Conservation (phyloP, 2,888 invertebrate species). For the Cephus spinipes region DNA sequence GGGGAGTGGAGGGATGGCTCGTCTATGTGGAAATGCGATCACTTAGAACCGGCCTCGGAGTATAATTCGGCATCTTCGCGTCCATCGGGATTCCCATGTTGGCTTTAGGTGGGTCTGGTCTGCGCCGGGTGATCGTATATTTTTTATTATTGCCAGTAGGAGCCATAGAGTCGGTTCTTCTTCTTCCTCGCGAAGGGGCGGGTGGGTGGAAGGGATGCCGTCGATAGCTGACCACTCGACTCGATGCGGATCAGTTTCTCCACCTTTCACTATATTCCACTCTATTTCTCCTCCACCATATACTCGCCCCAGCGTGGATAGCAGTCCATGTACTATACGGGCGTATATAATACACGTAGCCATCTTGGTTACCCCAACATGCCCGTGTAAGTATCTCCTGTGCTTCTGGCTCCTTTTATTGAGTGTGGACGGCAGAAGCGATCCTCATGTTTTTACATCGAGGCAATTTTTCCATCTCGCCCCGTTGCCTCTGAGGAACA, state of each 20-base stretch:
- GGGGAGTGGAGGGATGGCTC: conserved; percentile 46
- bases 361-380: neutral
- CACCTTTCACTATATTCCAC: conserved; percentile 14
- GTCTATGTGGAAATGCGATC: conserved; percentile 67
- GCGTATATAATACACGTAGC: conserved; percentile 5
- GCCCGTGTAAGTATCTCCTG: conserved; percentile 29
- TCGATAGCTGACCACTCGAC: conserved; percentile 63
- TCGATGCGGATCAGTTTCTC: conserved; percentile 40
- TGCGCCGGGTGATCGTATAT: conserved; percentile 56
- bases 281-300: conserved; percentile 13
- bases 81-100: conserved; percentile 32
- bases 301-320: neutral
- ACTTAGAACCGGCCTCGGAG: conserved; percentile 63
- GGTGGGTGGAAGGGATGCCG: conserved; percentile 41
- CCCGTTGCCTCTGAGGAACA: conserved; percentile 57
- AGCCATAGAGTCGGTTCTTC: conserved; percentile 30
- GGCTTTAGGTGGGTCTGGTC: conserved; percentile 42
- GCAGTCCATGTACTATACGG: conserved; percentile 11
- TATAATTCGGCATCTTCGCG: conserved; percentile 56
- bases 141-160: conserved; percentile 63
- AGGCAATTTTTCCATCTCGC: conserved; percentile 66
- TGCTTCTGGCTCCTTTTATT: conserved; percentile 57
- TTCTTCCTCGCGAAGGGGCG: conserved; percentile 13
- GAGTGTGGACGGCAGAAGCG: conserved; percentile 59
- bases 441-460: conserved; percentile 67